Evolutionary conservation across 1,140 invertebrate species (phyloP).

Genomic region (Diprion similis): DNA sequence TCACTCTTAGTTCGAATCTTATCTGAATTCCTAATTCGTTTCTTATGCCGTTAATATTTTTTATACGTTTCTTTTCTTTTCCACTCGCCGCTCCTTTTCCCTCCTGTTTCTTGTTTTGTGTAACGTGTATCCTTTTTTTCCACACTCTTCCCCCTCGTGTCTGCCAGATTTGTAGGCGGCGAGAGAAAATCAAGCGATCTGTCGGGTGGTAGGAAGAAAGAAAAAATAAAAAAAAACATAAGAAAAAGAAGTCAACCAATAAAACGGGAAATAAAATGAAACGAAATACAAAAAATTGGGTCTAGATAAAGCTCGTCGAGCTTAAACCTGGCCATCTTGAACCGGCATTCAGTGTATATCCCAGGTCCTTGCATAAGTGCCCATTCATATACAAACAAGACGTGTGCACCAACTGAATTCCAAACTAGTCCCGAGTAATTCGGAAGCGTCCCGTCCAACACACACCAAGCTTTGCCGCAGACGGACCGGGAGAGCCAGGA

Average conservation of each 20-base stretch:
- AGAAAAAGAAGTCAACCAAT: background rate
- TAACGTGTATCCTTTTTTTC: no score
- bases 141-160: background rate
- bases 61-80: no score
- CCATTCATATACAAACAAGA: constrained; percentile 7
- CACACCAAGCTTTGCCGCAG: background rate
- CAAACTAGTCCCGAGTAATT: constrained; percentile 7
- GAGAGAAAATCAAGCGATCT: constrained; percentile 2
- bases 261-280: background rate
- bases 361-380: background rate
- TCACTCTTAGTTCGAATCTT: constrained; percentile 7
- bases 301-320: background rate
- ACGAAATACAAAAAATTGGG: background rate
- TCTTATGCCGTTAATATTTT: background rate
- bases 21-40: constrained; percentile 3
- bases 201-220: no score
- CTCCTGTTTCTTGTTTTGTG: background rate
- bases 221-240: background rate
- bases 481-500: background rate
- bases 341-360: background rate
- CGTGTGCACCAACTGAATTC: background rate
- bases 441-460: background rate
- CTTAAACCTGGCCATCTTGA: background rate
- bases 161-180: background rate
- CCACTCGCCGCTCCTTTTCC: background rate